phyloP scores from a whole-genome alignment of 1,140 invertebrate genomes.

The Homalodisca vitripennis region DNA sequence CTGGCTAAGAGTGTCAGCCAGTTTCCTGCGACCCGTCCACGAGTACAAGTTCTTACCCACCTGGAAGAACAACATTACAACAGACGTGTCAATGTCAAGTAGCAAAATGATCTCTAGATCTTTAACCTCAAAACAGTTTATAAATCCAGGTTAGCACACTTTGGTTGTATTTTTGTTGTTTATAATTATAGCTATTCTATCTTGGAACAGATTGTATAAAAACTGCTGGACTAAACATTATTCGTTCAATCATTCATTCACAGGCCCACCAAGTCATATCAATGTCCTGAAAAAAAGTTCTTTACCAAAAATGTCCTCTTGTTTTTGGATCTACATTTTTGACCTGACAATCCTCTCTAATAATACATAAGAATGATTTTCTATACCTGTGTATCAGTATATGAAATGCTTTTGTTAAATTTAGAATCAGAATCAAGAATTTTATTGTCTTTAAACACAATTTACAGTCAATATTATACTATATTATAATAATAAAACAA shows the following conservation, averaged over 20 bases:
- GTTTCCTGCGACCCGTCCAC: conserved; percentile 53
- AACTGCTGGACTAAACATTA: background rate
- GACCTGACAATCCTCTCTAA: too few species aligned
- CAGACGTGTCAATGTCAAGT: background rate
- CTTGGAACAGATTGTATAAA: background rate
- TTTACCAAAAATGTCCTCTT: too few species aligned
- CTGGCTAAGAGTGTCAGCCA: conserved; percentile 37
- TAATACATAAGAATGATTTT: too few species aligned
- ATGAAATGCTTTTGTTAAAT: too few species aligned
- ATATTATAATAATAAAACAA: too few species aligned
- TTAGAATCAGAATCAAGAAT: too few species aligned
- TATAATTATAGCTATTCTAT: background rate
- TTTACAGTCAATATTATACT: too few species aligned
- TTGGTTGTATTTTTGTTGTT: background rate
- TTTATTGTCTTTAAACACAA: too few species aligned
- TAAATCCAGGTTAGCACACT: background rate
- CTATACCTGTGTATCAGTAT: too few species aligned
- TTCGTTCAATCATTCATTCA: background rate
- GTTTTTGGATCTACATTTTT: too few species aligned
- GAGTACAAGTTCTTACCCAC: conserved; percentile 60
- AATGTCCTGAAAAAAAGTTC: too few species aligned
- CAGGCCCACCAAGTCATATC: too few species aligned
- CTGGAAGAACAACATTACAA: conserved; percentile 42
- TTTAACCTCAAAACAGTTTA: background rate
- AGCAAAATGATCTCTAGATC: background rate